phyloP scores from a whole-genome alignment of 2,113 vertebrate species.

The Perccottus glenii region DNA sequence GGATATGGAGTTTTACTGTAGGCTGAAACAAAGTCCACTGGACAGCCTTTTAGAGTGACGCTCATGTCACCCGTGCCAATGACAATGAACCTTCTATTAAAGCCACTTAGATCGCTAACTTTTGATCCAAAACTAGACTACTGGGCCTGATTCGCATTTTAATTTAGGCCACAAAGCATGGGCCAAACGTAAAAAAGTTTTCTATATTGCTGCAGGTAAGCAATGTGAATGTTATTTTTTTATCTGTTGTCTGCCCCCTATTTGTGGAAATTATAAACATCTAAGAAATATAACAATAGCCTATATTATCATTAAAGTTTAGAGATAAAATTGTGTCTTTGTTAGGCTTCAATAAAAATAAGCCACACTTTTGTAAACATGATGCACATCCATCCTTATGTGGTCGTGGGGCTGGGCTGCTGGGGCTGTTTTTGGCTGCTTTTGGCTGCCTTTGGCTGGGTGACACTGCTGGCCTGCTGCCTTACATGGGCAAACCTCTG shows the following conservation, averaged over 20 bases:
- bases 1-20: neutral
- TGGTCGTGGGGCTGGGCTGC: neutral
- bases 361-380: no score
- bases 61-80: neutral
- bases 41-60: neutral
- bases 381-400: neutral
- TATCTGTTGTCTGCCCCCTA: no score
- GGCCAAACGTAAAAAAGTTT: no score
- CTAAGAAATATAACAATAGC: no score
- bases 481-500: slow-evolving; percentile 85
- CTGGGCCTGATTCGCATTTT: neutral
- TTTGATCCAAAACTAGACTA: slow-evolving; percentile 3
- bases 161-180: neutral
- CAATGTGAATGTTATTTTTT: no score
- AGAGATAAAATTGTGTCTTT: no score
- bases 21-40: neutral
- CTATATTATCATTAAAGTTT: no score
- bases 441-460: neutral
- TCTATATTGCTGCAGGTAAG: no score
- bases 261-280: no score
- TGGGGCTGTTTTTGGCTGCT: neutral
- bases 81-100: slow-evolving; percentile 6
- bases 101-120: slow-evolving; percentile 3
- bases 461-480: slow-evolving; percentile 73
- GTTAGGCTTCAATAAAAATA: no score